A percentile compares a stretch with the other conserved stretches of the same genome.
Conservation (phyloP, 2,888 invertebrate species). For the Leptogaster cylindrica region DNA sequence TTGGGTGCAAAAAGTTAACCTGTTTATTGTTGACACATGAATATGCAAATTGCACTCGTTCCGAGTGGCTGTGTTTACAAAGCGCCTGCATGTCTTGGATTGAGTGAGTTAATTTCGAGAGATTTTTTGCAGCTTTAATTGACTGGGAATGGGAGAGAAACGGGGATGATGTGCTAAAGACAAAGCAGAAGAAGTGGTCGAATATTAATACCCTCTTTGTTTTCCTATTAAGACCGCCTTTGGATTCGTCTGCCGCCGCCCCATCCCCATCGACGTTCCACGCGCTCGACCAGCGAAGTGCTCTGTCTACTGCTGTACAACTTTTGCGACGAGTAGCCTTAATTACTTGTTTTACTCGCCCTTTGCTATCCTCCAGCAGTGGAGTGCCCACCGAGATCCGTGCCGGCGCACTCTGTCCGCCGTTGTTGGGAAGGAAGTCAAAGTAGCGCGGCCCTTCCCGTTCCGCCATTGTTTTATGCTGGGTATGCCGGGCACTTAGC, state of each 20-base stretch:
- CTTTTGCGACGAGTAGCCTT: slow-evolving; percentile 49
- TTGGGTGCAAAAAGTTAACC: slow-evolving; percentile 34
- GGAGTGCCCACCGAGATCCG: slow-evolving; percentile 10
- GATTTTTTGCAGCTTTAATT: slow-evolving; percentile 10
- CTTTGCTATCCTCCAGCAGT: slow-evolving; percentile 20
- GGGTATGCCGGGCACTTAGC: slow-evolving; percentile 44
- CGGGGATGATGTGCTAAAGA: slow-evolving; percentile 28
- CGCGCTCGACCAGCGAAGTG: not conserved
- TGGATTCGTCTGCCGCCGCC: slow-evolving; percentile 5
- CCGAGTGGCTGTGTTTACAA: slow-evolving; percentile 15
- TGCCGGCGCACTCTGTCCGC: not conserved
- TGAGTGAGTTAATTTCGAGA: slow-evolving; percentile 21
- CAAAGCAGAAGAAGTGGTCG: slow-evolving; percentile 34
- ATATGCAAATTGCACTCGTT: slow-evolving; percentile 36
- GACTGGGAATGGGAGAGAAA: slow-evolving; percentile 21
- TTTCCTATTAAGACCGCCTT: slow-evolving; percentile 39
- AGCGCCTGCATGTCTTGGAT: not conserved
- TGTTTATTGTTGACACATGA: slow-evolving; percentile 37
- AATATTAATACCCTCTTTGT: slow-evolving; percentile 38
- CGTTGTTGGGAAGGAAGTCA: not conserved
- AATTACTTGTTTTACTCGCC: slow-evolving; percentile 49
- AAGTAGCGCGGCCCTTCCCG: not conserved
- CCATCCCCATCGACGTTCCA: not conserved
- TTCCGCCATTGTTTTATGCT: not conserved
- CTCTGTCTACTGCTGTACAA: slow-evolving; percentile 42